A percentile compares a stretch with the other conserved stretches of the same genome.
phyloP scores from a whole-genome alignment of 2,113 vertebrate species.

The human region DNA sequence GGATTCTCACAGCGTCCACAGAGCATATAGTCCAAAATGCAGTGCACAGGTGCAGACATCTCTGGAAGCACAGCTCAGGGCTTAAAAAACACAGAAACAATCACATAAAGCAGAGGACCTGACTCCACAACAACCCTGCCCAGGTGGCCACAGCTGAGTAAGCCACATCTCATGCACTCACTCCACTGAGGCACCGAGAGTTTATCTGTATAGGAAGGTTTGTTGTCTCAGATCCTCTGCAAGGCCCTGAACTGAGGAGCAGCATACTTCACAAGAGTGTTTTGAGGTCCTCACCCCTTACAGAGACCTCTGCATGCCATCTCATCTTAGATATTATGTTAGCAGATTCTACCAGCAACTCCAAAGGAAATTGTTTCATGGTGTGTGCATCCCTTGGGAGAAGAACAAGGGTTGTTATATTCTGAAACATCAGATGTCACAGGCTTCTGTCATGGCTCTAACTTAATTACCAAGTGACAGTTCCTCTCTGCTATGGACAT shows the following conservation, averaged over 20 bases:
- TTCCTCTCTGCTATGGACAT: constrained; percentile 1
- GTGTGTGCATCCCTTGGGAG: background rate
- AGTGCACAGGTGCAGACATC: fast-evolving
- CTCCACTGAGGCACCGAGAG: background rate
- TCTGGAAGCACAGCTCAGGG: background rate
- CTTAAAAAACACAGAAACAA: background rate
- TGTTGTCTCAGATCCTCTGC: background rate
- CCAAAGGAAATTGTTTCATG: background rate
- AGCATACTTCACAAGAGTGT: background rate
- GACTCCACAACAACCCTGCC: background rate
- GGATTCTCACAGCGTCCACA: background rate
- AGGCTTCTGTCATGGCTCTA: constrained; percentile 52
- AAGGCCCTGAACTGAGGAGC: background rate
- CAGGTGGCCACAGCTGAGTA: background rate
- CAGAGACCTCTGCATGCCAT: background rate
- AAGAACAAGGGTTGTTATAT: background rate
- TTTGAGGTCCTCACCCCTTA: background rate
- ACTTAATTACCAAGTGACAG: constrained; percentile 58
- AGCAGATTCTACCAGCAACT: background rate
- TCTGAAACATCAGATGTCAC: constrained; percentile 52
- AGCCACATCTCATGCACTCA: background rate
- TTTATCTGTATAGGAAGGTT: background rate
- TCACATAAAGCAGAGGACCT: background rate
- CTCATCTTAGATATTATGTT: background rate
- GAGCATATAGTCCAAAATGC: background rate